Base-by-base conservation (phyloP, 2,797 vertebrate species). In the Myotis myotis region DNA sequence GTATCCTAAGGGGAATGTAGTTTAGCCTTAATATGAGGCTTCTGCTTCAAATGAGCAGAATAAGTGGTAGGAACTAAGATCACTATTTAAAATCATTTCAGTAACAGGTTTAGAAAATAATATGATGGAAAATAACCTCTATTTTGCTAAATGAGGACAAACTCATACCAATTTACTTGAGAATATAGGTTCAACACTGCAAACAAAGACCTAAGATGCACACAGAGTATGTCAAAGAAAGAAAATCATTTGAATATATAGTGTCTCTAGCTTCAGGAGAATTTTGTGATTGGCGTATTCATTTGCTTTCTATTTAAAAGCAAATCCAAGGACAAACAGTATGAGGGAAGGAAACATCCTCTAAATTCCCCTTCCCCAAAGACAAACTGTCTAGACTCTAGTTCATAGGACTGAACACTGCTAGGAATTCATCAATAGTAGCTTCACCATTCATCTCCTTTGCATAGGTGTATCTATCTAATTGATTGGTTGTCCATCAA, bases 401-500 rank as follows among this genome's bases (percentile, higher is more conserved):
- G 60, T 83, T 96, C 57, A 71, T 47, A 91, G 89, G 51, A 68
- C 17, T 70, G 78, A 38, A 68, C 60, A 81, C 47, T 83, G n/a
- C 19, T 64, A 70, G 66, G 89, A 96, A 92, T 93, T 92, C 44
- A 90, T 95, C 74, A 88, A 57, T 68, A 83, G 49, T 72, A 68
- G 83, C 79, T 75, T 94, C 36, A 62, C 57, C 2, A 2, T 36
- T 60, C 82, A 68, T 41, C 71, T 95, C 16, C 57, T 91, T 94
- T 92, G 80, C 47, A 68, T 66, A 95, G 83, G n/a, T 97, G 75
- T 94, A 70, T 87, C 75, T 92, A 36, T 38, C 87, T 92, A 64
- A 97, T 90, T 87, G 95, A 94, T 74, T 95, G 72, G n/a, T 84
- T 97, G 94, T 90, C 92, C 75, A 72, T 93, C 90, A 96, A 93